phyloP scores from a whole-genome alignment of 2,888 invertebrate genomes.

The Megamerina dolium region DNA sequence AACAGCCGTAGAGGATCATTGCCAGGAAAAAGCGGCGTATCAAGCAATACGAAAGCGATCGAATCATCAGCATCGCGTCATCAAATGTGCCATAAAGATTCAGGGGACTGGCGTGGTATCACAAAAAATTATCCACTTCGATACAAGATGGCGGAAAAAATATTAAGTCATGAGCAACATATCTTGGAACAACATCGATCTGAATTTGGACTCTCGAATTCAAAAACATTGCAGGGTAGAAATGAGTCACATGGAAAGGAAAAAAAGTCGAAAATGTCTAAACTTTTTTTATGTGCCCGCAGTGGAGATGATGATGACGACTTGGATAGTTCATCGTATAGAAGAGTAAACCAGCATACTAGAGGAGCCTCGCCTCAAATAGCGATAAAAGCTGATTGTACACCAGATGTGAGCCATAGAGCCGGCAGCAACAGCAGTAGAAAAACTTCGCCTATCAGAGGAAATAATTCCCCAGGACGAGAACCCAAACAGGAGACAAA shows the following conservation, averaged over 20 bases:
- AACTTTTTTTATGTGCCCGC: too few species aligned
- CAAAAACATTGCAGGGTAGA: too few species aligned
- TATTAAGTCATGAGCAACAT: background rate
- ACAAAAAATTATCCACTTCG: constrained; percentile 4
- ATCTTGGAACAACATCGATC: background rate
- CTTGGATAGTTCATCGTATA: too few species aligned
- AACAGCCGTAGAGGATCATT: too few species aligned
- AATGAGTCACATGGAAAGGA: too few species aligned
- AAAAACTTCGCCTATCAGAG: background rate
- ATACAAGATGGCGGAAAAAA: background rate
- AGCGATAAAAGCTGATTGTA: background rate
- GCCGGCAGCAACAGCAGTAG: background rate
- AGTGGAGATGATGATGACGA: too few species aligned
- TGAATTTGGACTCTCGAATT: too few species aligned
- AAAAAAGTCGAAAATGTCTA: too few species aligned
- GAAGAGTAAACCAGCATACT: too few species aligned
- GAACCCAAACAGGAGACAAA: too few species aligned
- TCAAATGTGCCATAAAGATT: constrained; percentile 1
- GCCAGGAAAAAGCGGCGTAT: too few species aligned
- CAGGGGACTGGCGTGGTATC: constrained; percentile 1
- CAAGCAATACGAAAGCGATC: too few species aligned
- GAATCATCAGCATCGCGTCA: constrained; percentile 1
- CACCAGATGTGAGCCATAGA: background rate
- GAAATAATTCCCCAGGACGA: background rate
- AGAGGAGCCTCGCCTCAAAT: background rate